Conservation (phyloP, 1,140 invertebrate species). For the Platyscapa corneri region DNA sequence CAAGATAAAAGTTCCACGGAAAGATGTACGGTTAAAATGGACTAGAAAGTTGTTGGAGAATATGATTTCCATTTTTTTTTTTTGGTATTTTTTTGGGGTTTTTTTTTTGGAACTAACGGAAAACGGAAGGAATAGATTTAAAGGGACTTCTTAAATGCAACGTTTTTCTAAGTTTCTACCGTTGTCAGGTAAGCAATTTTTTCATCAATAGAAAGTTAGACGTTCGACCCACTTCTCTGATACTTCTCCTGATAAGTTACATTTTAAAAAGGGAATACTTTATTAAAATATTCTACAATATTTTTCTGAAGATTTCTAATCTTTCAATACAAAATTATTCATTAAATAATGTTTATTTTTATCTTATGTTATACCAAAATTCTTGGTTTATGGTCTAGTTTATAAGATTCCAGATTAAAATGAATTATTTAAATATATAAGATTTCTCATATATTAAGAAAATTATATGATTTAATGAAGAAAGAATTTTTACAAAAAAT, state of each 20-base stretch:
- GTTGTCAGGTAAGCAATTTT: slow-evolving; percentile 54
- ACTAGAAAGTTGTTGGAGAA: slow-evolving; percentile 35
- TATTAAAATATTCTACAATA: neutral
- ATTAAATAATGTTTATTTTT: neutral
- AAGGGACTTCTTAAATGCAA: slow-evolving; percentile 26
- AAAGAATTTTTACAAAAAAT: neutral
- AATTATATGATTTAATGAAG: neutral
- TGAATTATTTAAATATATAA: neutral
- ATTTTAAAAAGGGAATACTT: slow-evolving; percentile 37
- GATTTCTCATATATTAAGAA: neutral
- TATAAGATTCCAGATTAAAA: no score
- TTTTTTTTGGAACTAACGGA: neutral
- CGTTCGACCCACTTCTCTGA: slow-evolving; percentile 39
- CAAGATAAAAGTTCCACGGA: neutral
- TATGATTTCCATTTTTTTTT: slow-evolving; percentile 62
- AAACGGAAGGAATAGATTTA: slow-evolving; percentile 5
- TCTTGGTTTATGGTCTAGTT: no score
- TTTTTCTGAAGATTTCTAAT: neutral
- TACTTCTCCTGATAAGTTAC: slow-evolving; percentile 10
- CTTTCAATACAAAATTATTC: neutral
- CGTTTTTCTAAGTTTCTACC: neutral
- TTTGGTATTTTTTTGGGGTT: no score
- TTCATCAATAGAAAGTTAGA: slow-evolving; percentile 60
- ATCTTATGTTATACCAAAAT: neutral
- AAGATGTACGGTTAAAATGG: slow-evolving; percentile 5